phyloP scores from a whole-genome alignment of 2,888 invertebrate genomes.

The Macrostomum cliftonense region DNA sequence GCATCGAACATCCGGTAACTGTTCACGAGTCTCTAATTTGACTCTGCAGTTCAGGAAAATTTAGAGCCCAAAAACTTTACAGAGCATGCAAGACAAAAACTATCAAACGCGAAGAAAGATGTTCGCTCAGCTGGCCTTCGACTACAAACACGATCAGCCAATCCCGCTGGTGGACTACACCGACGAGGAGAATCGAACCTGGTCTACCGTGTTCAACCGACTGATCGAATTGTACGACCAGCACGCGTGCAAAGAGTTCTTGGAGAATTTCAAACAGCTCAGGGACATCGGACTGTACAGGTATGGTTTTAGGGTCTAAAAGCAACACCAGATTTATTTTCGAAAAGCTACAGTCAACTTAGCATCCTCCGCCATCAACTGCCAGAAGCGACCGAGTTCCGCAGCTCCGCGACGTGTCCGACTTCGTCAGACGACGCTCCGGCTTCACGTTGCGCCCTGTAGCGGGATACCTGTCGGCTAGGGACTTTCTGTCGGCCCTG shows the following conservation, averaged over 20 bases:
- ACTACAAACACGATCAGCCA: slow-evolving; percentile 50
- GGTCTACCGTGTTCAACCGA: slow-evolving; percentile 87
- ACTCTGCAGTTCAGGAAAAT: too few species aligned
- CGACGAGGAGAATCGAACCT: slow-evolving; percentile 70
- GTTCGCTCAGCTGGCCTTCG: slow-evolving; percentile 39
- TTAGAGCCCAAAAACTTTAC: too few species aligned
- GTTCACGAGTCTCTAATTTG: too few species aligned
- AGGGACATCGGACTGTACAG: slow-evolving; percentile 51
- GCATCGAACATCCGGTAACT: too few species aligned
- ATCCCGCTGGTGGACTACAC: slow-evolving; percentile 74
- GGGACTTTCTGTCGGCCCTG: slow-evolving; percentile 89
- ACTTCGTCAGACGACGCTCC: slow-evolving; percentile 81
- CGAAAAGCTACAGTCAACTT: too few species aligned
- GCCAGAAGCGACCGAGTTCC: slow-evolving; percentile 73
- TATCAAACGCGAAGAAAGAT: slow-evolving; percentile 36
- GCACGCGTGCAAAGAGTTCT: slow-evolving; percentile 57
- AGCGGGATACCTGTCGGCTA: slow-evolving; percentile 80
- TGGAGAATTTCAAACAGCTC: slow-evolving; percentile 58
- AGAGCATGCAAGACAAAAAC: slow-evolving; percentile 38
- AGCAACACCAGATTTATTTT: too few species aligned
- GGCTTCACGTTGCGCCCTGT: slow-evolving; percentile 90
- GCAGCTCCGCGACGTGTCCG: slow-evolving; percentile 80
- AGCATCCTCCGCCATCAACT: slow-evolving; percentile 42
- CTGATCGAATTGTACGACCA: slow-evolving; percentile 72
- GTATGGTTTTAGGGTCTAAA: too few species aligned